phyloP scores from a whole-genome alignment of 2,888 invertebrate genomes.

The Chrysodeixis includens region DNA sequence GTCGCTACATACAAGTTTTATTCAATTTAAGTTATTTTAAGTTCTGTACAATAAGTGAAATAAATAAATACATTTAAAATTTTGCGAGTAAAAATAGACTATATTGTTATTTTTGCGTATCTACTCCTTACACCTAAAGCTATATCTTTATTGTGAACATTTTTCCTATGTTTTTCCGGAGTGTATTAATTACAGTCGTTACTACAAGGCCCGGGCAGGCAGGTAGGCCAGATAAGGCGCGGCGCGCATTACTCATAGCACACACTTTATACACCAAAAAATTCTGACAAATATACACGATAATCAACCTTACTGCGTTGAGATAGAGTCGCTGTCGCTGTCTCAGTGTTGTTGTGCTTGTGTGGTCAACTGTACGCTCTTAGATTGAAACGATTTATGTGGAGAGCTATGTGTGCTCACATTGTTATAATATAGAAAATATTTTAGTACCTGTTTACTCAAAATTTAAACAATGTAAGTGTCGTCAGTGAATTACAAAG shows the following conservation, averaged over 20 bases:
- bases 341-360: background rate
- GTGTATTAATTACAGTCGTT: slow-evolving; percentile 54
- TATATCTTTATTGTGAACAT: slow-evolving; percentile 6
- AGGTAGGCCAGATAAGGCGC: slow-evolving; percentile 43
- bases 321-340: background rate
- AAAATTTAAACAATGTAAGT: background rate
- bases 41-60: too few species aligned
- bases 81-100: background rate
- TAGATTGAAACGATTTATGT: slow-evolving; percentile 55
- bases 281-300: background rate
- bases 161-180: slow-evolving; percentile 23
- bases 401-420: slow-evolving; percentile 18
- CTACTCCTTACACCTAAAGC: background rate
- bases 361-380: slow-evolving; percentile 19
- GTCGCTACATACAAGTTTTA: background rate
- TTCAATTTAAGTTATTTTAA: too few species aligned
- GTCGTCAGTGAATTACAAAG: background rate
- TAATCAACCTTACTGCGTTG: background rate
- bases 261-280: slow-evolving; percentile 31
- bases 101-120: background rate
- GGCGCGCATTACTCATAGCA: slow-evolving; percentile 47
- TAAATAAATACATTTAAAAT: too few species aligned
- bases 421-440: slow-evolving; percentile 23
- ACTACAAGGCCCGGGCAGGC: slow-evolving; percentile 29
- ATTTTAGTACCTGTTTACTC: slow-evolving; percentile 21